A percentile compares a stretch with the other conserved stretches of the same genome.
Conservation (phyloP, 2,797 vertebrate genomes). For the Tauraco hartlaubi region DNA sequence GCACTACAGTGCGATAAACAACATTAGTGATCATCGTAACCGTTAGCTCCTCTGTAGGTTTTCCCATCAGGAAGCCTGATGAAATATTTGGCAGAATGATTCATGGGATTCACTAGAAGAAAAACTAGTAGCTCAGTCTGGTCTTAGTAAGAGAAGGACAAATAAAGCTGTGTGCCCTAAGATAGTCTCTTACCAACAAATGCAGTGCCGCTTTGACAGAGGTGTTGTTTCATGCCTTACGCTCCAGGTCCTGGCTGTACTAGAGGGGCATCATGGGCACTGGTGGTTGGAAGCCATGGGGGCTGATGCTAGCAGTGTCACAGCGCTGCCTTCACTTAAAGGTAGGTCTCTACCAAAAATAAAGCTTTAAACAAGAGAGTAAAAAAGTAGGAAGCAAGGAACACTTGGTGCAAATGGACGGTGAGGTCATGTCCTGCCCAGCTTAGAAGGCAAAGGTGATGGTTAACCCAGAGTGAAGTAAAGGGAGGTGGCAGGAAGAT, state of each 20-base stretch:
- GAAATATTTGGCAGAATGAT: background rate
- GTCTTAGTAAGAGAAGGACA: background rate
- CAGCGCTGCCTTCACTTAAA: background rate
- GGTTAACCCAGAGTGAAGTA: background rate
- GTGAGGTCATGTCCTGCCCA: background rate
- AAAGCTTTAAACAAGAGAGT: background rate
- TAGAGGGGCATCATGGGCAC: rapidly evolving
- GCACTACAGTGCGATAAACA: background rate
- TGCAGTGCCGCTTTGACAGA: background rate
- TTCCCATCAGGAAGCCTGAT: background rate
- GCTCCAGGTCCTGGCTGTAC: background rate
- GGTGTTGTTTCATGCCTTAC: background rate
- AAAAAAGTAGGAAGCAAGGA: background rate
- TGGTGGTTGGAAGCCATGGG: background rate
- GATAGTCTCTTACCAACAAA: background rate
- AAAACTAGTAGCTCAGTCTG: background rate
- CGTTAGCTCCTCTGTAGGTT: background rate
- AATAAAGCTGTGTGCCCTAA: background rate
- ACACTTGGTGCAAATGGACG: background rate
- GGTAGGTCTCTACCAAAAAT: background rate
- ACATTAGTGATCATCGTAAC: background rate
- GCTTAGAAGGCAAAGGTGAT: background rate
- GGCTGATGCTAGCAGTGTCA: background rate
- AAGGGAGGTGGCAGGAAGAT: background rate
- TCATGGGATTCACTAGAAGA: background rate